Evolutionary conservation across 1,140 invertebrate genomes (phyloP), one percentile per base, ranked within the genome.

Genomic region (Brachionus rubens): DNA sequence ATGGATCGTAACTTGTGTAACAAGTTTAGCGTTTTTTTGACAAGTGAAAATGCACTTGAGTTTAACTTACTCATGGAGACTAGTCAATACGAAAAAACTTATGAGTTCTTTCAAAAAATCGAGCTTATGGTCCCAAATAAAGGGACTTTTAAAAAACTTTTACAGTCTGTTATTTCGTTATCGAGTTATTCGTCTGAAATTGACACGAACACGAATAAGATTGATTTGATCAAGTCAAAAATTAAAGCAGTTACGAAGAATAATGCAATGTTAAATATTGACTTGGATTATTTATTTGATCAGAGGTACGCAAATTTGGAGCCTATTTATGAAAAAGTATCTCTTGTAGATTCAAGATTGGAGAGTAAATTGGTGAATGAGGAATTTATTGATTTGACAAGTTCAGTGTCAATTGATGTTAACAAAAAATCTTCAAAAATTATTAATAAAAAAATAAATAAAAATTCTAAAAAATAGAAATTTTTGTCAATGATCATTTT

Each of bases 381-480:
- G 16, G 59, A 65, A 14, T 65, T 24, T 41, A 65, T 65, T 28
- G 59, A 65, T 43, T 46, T 65, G 59, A 65, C 59, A 12, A 6
- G 14, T 12, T 24, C 14, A 7, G 5, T 10, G 9, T 4, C 40
- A 24, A 43, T 21, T 28, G 36, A 65, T 7, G 24, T 21, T 14
- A 65, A 26, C 24, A 65, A 65, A 43, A 65, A 65, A 65, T 26
- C 1, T 41, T 16, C 21, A 21, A 65, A 65, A 65, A 26, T 24
- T 43, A 24, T 43, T 19, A 65, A 26, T 43, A 59, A 59, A 33
- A 59, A 59, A 59, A 6, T 3, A 2, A 10, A 2, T 3, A 65
- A 65, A 65, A 65, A 43, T 43, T 65, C 40, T 14, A 65, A 65
- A 43, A 65, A 65, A n/a, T n/a, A n/a, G n/a, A n/a, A n/a, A n/a